A percentile compares a stretch with the other conserved stretches of the same genome.
Conservation (phyloP, 2,113 vertebrate species). For the Rallus limicola region DNA sequence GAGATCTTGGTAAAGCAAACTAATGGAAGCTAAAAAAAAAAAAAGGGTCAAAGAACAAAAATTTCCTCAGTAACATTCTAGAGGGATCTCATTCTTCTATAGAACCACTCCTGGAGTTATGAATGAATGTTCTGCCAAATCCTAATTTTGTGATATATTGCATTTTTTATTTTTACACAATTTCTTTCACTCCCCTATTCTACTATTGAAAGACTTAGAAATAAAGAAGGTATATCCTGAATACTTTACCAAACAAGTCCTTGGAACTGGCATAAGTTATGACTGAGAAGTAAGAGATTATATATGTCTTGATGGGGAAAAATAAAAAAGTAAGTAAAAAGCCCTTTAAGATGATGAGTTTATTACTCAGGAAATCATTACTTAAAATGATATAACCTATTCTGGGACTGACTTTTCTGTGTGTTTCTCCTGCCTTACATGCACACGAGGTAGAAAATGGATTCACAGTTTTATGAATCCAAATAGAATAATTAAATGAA, state of each 20-base stretch:
- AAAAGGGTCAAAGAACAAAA: neutral
- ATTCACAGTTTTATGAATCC: neutral
- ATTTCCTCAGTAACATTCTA: neutral
- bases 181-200: neutral
- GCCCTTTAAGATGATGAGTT: neutral
- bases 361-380: neutral
- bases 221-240: neutral
- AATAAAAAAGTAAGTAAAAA: neutral
- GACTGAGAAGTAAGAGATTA: neutral
- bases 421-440: neutral
- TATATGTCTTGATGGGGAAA: neutral
- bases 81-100: neutral
- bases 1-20: neutral
- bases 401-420: neutral
- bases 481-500: neutral
- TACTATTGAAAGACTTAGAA: neutral
- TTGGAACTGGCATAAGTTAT: neutral
- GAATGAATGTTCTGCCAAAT: neutral
- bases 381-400: neutral
- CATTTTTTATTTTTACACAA: neutral
- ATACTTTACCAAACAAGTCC: neutral
- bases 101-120: neutral
- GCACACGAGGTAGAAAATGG: neutral
- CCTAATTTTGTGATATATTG: neutral
- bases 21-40: neutral